phyloP scores from a whole-genome alignment of 2,888 invertebrate genomes.

The Drosophila crucigera region DNA sequence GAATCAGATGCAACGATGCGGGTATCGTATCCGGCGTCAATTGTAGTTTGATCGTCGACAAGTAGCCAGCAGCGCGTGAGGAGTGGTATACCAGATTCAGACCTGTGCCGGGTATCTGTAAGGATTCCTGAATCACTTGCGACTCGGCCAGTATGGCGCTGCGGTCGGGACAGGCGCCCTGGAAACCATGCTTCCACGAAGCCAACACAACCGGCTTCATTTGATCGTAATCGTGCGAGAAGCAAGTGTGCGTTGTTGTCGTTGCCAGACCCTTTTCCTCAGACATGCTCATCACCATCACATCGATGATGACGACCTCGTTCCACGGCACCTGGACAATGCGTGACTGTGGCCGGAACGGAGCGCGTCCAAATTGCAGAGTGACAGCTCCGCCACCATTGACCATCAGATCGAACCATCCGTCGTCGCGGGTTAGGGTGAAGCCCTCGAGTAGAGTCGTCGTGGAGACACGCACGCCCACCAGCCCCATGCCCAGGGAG shows the following conservation, averaged over 20 bases:
- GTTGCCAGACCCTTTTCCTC: conserved; percentile 90
- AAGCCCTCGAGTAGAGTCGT: conserved; percentile 98
- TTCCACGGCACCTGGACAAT: conserved; percentile 98
- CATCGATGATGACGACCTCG: conserved; percentile 97
- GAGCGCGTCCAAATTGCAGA: conserved; percentile 96
- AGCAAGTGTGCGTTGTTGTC: conserved; percentile 91
- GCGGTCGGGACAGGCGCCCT: conserved; percentile 96
- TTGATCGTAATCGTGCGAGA: conserved; percentile 94
- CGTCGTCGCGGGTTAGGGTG: conserved; percentile 95
- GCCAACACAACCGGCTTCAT: conserved; percentile 97
- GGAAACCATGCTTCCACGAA: conserved; percentile 97
- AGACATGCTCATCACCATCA: conserved; percentile 92
- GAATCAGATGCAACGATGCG: conserved; percentile 92
- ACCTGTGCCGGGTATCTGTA: conserved; percentile 97
- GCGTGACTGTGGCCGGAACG: conserved; percentile 94
- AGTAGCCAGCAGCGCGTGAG: conserved; percentile 96
- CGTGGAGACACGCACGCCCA: conserved; percentile 98
- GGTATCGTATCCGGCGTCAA: conserved; percentile 95
- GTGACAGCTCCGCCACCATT: conserved; percentile 99
- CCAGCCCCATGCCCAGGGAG: conserved; percentile 95
- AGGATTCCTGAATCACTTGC: conserved; percentile 97
- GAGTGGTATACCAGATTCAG: conserved; percentile 98
- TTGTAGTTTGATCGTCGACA: conserved; percentile 96
- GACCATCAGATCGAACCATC: conserved; percentile 99
- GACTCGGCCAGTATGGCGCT: conserved; percentile 96